These are phyloP conservation scores for Orycteropus afer DNA, from an alignment of 2,113 vertebrate genomes.

Conservation along the genomic window DNA sequence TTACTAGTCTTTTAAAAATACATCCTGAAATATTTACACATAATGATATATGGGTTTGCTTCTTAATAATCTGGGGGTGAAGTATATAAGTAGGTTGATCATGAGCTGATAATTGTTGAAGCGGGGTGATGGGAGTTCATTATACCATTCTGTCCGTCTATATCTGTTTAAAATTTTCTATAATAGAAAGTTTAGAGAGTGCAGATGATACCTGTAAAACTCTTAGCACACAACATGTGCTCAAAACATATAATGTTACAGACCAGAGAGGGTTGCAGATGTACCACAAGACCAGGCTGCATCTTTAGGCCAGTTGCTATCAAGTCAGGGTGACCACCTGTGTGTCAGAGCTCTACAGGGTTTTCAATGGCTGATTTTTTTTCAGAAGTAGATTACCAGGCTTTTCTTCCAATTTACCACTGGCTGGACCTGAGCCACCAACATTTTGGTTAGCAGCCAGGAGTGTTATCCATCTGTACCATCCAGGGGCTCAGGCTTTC, in stretches of 20 bases:
- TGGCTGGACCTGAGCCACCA: no score
- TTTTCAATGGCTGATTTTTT: no score
- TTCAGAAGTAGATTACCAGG: no score
- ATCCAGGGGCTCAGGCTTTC: no score
- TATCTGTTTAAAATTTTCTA: not conserved
- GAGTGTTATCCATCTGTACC: no score
- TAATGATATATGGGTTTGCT: not conserved
- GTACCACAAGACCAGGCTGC: no score
- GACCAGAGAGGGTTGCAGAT: not conserved
- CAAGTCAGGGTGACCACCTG: no score
- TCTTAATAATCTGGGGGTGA: not conserved
- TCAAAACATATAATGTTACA: not conserved
- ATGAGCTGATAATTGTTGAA: not conserved
- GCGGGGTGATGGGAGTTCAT: not conserved
- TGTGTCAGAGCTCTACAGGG: no score
- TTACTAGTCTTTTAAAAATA: no score
- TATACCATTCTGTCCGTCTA: not conserved
- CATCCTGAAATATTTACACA: conserved; percentile 5
- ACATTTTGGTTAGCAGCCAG: no score
- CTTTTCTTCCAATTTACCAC: no score
- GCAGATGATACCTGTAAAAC: not conserved
- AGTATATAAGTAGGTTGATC: not conserved
- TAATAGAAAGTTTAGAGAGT: not conserved
- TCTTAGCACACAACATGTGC: not conserved
- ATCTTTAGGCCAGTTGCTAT: no score